Evolutionary conservation across 2,113 vertebrate species (phyloP), one percentile per base, ranked within the genome.

Genomic region (Pogonocichla stellata): DNA sequence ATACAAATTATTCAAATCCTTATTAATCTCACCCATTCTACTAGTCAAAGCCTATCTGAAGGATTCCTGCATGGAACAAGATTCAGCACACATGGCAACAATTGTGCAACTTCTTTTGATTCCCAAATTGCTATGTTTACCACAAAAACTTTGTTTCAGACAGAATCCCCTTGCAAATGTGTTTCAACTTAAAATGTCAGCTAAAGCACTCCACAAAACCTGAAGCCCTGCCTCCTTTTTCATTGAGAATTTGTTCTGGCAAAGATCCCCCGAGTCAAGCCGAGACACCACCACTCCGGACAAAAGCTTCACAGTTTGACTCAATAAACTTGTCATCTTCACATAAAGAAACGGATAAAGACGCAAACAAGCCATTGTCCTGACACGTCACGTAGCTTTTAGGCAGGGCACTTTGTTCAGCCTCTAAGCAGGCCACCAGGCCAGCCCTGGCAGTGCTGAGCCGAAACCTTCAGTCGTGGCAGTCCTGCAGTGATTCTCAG

Each of bases 31-130:
- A 53, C 40, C 43, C 70, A 81, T 65, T 92, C 86, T 84, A 43
- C 40, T 54, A 88, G n/a, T 79, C 72, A 77, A 94, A 86, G 54
- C 29, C 36, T 71, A 38, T 77, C 38, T 61, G 61, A 81, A 88
- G 65, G 61, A 88, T 91, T 90, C 69, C 90, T 79, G 56, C 25
- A n/a, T 40, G 42, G 80, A 69, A 33, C 34, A 95, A 81, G 79
- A 85, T 86, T 92, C 51, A 64, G 45, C 81, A 87, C 93, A 94
- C 34, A 88, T 79, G 83, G 83, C 67, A 95, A 67, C 65, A 87
- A 95, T 90, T 96, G 60, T 71, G 43, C 33, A 77, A 66, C 62
- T 92, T 64, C 60, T 77, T 90, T 92, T 90, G 75, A 90, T 91
- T 85, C 62, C 62, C 69, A 94, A 71, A 81, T 92, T 90, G 61